Conservation (phyloP, 2,888 invertebrate species). For the Drosophila infuscata region DNA sequence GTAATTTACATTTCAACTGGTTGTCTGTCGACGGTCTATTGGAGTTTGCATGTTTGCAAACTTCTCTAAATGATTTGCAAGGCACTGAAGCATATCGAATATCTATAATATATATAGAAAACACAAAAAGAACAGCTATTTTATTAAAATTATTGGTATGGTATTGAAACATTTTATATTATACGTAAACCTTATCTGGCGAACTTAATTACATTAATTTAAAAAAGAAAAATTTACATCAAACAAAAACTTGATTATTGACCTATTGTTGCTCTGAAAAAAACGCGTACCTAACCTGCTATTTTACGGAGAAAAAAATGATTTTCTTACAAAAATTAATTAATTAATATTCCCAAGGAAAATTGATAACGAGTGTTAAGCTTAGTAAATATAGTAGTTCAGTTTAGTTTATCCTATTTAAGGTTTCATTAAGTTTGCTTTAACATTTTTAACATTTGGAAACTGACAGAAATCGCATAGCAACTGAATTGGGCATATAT, state of each 20-base stretch:
- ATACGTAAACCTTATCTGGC: neutral
- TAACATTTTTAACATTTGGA: neutral
- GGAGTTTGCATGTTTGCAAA: conserved; percentile 62
- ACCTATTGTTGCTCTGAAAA: rapidly evolving
- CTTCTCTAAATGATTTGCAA: conserved; percentile 55
- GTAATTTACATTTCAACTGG: conserved; percentile 68
- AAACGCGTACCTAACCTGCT: neutral
- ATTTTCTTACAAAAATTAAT: neutral
- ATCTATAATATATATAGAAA: neutral
- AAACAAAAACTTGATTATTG: neutral
- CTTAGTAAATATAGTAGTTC: rapidly evolving
- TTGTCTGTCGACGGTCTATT: neutral
- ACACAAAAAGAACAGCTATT: neutral
- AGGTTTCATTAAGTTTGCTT: rapidly evolving
- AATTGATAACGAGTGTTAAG: neutral
- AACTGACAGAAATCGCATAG: neutral
- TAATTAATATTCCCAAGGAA: neutral
- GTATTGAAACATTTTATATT: neutral
- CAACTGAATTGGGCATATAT: neutral
- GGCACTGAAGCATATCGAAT: neutral
- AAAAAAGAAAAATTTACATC: neutral
- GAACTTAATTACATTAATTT: neutral
- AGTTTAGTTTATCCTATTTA: neutral
- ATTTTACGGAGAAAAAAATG: neutral
- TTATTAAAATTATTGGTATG: neutral